Evolutionary conservation across 64 coral and sea anemone species (phyloP), one percentile per base, ranked within the genome.

Genomic region (Dendronephthya gigantea): DNA sequence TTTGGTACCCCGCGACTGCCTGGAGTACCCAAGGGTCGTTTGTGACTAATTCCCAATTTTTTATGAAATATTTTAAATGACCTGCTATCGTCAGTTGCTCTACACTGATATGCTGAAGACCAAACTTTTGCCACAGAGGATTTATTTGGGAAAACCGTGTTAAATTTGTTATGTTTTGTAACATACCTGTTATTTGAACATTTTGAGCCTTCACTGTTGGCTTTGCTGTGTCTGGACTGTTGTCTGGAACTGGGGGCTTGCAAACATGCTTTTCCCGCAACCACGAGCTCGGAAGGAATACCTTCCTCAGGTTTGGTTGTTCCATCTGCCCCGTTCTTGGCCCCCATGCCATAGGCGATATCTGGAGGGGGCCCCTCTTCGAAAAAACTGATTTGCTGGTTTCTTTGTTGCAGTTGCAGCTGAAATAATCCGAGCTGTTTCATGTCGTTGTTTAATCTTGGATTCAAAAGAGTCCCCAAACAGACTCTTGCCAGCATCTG

Each of bases 291-390:
- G 19, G 55, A 62, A 62, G 19, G 55, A 62, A 23, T n/a, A 62
- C 55, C 55, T 62, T 15, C 55, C 55, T 23, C 37, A 4, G 62
- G 85, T 31, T 70, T 59, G 85, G 59, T 43, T 69, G 38, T 72
- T 86, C 39, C 85, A 10, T 68, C 59, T 86, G 59, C 85, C 69
- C 51, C 35, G 85, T 23, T 68, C 56, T 28, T 68, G 36, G 35
- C 85, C 85, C 23, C 85, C 85, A 43, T 39, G 84, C 84, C 32
- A 16, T 66, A 52, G 83, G 33, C 84, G 35, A 52, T 65, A 86
- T 56, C 66, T 51, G 84, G 84, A 58, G 52, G 84, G 65, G 84
- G 84, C 66, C 84, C 84, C 84, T 86, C 52, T 86, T 33, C 31
- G 84, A 86, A 84, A 85, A 86, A 86, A 68, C 33, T 86, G 84